These are phyloP conservation scores for Sebastes minor DNA, from an alignment of 2,797 vertebrate genomes.

Conservation along the genomic window DNA sequence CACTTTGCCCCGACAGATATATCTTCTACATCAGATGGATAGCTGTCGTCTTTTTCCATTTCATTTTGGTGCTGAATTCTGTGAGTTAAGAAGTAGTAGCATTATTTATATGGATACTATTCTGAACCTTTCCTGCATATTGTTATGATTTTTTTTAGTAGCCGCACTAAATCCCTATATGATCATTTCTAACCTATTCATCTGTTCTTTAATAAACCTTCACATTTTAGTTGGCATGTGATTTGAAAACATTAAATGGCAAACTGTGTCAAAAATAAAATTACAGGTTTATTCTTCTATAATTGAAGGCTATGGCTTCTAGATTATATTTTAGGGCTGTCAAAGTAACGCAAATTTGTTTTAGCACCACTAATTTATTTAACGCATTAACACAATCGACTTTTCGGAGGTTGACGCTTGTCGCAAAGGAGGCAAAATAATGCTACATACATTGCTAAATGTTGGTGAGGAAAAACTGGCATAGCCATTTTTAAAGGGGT, in stretches of 20 bases:
- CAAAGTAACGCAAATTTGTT: too few relatives aligned
- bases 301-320: background rate
- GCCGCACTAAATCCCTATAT: background rate
- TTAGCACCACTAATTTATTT: too few relatives aligned
- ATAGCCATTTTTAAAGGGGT: too few relatives aligned
- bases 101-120: background rate
- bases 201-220: background rate
- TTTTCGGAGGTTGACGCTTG: too few relatives aligned
- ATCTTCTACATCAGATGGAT: background rate
- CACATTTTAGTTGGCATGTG: background rate
- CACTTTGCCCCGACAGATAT: background rate
- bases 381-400: too few relatives aligned
- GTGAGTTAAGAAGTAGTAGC: background rate
- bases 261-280: background rate
- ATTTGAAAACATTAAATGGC: background rate
- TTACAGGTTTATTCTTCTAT: too few relatives aligned
- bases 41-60: background rate
- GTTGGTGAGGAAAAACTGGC: too few relatives aligned
- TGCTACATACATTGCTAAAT: too few relatives aligned
- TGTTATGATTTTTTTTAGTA: background rate
- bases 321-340: background rate
- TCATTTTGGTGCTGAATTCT: background rate
- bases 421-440: too few relatives aligned
- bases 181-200: background rate
- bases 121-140: background rate